These are phyloP conservation scores for Eupristina koningsbergeri DNA, from an alignment of 1,140 invertebrate genomes.

Conservation along the genomic window DNA sequence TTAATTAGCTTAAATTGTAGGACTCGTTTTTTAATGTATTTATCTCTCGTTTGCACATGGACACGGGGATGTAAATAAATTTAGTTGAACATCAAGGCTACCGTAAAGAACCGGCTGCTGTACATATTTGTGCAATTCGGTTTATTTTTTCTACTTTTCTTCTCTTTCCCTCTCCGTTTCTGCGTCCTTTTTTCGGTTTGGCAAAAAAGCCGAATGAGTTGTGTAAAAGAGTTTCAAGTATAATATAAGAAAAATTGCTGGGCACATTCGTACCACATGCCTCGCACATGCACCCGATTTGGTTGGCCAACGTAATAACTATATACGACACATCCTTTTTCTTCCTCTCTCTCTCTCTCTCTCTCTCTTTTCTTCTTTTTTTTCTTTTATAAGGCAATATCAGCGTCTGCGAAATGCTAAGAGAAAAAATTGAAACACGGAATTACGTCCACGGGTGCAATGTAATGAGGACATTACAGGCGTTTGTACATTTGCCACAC, in stretches of 20 bases:
- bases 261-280: slow-evolving; percentile 46
- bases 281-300: slow-evolving; percentile 44
- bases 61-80: slow-evolving; percentile 30
- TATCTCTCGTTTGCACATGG: background rate
- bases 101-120: slow-evolving; percentile 13
- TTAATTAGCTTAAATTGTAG: background rate
- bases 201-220: slow-evolving; percentile 16
- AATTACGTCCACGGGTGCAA: background rate
- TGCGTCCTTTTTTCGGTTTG: slow-evolving; percentile 2
- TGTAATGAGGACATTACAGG: background rate
- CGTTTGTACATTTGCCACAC: slow-evolving; percentile 1
- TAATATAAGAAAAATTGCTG: slow-evolving; percentile 41
- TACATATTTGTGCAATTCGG: slow-evolving; percentile 41
- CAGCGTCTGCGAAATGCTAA: background rate
- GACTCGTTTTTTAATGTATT: slow-evolving; percentile 12
- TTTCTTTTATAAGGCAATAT: slow-evolving; percentile 6
- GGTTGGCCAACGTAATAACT: slow-evolving; percentile 46
- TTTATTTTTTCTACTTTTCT: slow-evolving; percentile 16
- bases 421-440: too few relatives aligned
- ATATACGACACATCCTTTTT: slow-evolving; percentile 24
- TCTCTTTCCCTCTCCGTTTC: background rate
- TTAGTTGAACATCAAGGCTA: slow-evolving; percentile 16
- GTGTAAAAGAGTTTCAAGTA: slow-evolving; percentile 17
- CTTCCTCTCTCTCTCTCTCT: background rate
- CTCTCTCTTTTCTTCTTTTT: too few relatives aligned